Percentiles rank a stretch among this genome's conserved stretches.
These are phyloP conservation scores for Ophraella communa DNA, from an alignment of 2,888 invertebrate species.

Conservation along the genomic window DNA sequence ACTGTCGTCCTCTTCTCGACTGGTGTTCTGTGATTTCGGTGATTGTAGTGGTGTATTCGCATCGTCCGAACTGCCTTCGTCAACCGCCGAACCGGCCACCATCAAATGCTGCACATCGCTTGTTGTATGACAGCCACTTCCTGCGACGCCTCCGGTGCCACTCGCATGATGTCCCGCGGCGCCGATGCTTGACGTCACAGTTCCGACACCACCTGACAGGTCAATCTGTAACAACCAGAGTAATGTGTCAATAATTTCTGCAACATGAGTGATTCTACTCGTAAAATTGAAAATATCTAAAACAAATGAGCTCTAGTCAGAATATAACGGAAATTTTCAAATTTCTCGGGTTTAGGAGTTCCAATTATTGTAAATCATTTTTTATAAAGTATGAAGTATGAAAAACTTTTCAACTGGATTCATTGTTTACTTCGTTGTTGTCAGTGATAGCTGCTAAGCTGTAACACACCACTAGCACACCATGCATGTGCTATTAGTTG, in stretches of 20 bases:
- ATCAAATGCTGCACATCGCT: constrained; percentile 33
- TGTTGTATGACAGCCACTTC: constrained; percentile 5
- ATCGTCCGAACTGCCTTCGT: constrained; percentile 57
- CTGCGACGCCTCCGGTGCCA: constrained; percentile 35
- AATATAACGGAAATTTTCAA: no score
- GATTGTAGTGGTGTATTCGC: constrained; percentile 57
- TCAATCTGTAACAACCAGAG: constrained; percentile 40
- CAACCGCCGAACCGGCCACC: constrained; percentile 44
- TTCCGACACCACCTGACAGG: constrained; percentile 34
- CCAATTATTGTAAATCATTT: no score
- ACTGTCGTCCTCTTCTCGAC: constrained; percentile 72
- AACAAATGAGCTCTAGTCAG: no score
- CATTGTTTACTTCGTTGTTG: no score
- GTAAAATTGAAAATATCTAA: no score
- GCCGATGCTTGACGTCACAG: constrained; percentile 40
- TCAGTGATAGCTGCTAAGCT: no score
- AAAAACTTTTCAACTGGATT: no score
- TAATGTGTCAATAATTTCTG: not conserved
- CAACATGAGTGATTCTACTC: no score
- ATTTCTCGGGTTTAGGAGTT: no score
- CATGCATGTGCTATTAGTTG: no score
- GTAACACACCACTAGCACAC: no score
- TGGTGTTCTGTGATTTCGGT: constrained; percentile 66
- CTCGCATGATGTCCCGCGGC: constrained; percentile 17
- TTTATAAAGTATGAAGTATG: no score